Base-by-base conservation (phyloP, 2,113 vertebrate species). In the Electrona antarctica region DNA sequence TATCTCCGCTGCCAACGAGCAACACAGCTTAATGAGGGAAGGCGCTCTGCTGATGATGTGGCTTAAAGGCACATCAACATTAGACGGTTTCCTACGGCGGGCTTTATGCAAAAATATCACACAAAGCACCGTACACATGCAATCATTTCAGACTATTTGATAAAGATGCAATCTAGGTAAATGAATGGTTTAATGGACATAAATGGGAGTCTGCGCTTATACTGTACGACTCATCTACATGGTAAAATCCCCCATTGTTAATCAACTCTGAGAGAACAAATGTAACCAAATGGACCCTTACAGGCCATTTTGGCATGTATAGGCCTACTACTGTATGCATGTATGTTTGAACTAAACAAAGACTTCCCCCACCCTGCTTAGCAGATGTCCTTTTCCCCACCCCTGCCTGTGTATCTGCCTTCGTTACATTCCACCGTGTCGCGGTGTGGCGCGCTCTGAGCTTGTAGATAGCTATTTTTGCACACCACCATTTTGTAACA, bases 1-100 rank as follows among this genome's bases (percentile, higher is more conserved):
- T 88, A 94, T 93, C 86, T 91, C 80, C n/a, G 57, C 88, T 86
- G 90, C 85, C 84, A 88, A 89, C 82, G 75, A 85, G 86, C 78
- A 84, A 81, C 80, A 78, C 65, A 63, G 86, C 85, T 84, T 93
- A 91, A 92, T 88, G 91, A 92, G 83, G 78, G 88, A 83, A 81
- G 73, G 76, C 72, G 88, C 82, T 70, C 62, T 73, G 83, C 81
- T 85, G 89, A 87, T 58, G 78, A 63, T 64, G 82, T 64, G 82
- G 77, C 71, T 88, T 91, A 83, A 86, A 90, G 81, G 82, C 78
- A 78, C 78, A 83, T 81, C 71, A 15, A 71, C 72, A 67, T 69
- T 41, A 71, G 58, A 79, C 56, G 13, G 64, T 54, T 64, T 80
- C 60, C 15, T 60, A 14, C 45, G 5, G 21, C 21, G 10, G 47